Base-by-base conservation (phyloP, 2,888 invertebrate genomes). In the Dioctria rufipes region DNA sequence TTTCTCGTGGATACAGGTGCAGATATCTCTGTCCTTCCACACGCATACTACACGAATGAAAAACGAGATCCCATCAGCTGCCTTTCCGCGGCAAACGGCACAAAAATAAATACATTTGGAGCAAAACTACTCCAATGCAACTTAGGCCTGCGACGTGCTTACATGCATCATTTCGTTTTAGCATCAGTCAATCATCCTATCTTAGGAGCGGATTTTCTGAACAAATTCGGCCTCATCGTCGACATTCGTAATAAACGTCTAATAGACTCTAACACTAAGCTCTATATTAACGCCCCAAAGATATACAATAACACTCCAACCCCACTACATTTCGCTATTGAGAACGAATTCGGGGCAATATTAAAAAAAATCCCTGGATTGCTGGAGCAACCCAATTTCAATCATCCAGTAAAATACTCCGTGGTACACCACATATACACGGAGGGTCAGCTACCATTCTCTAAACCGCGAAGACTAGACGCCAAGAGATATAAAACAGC, bases 401-500 rank as follows among this genome's bases (percentile, higher is more conserved):
- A 80, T 11, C 54, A 49, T 4, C 71, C 71, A 13, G 66, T 71
- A 2, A 51, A 9, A 71, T 80, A 81, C n/a, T n/a, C n/a, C n/a
- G n/a, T n/a, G n/a, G n/a, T n/a, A n/a, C n/a, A n/a, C n/a, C n/a
- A n/a, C n/a, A n/a, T n/a, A n/a, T n/a, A n/a, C n/a, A n/a, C n/a
- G n/a, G n/a, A n/a, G n/a, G n/a, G n/a, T n/a, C n/a, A n/a, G n/a
- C n/a, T n/a, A n/a, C n/a, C n/a, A n/a, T n/a, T n/a, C n/a, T n/a
- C n/a, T n/a, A n/a, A n/a, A n/a, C n/a, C n/a, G n/a, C n/a, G n/a
- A 69, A 69, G 80, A 0, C 40, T 83, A 11, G 49, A 79, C 39
- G n/a, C 46, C 2, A 61, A 79, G n/a, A 71, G 81, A 66, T 78
- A 80, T 13, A 75, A 71, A 58, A 77, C 77, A 2, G 82, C 80